Evolutionary conservation across 2,797 vertebrate species (phyloP).

Genomic region (Toxotes lorentzi): DNA sequence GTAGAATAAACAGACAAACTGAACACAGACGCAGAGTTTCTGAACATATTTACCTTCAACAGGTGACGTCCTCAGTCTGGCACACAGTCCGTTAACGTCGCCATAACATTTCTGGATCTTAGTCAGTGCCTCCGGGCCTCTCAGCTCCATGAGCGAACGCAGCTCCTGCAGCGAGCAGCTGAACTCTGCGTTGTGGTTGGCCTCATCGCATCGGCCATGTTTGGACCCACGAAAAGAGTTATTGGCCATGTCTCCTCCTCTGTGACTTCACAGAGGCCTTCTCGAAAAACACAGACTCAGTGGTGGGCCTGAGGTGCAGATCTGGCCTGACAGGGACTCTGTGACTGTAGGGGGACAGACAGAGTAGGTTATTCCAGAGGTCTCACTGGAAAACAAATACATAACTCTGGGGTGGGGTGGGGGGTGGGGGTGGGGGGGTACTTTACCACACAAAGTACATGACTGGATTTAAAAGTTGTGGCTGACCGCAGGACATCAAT

Average conservation of each 20-base stretch:
- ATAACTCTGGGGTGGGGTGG: rapidly evolving
- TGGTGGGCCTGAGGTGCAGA: conserved; percentile 52
- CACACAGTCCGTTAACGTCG: conserved; percentile 92
- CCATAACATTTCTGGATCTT: conserved; percentile 92
- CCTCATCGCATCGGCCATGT: conserved; percentile 87
- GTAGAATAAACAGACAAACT: too few species aligned
- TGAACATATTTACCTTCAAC: conserved; percentile 87
- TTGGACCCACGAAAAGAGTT: conserved; percentile 93
- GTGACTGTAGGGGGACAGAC: conserved; percentile 38
- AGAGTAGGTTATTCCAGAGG: not conserved
- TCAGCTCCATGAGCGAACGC: conserved; percentile 94
- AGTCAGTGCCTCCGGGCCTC: conserved; percentile 89
- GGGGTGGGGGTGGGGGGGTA: too few species aligned
- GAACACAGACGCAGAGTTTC: not conserved
- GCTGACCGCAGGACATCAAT: not conserved
- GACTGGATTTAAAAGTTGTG: not conserved
- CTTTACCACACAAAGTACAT: not conserved
- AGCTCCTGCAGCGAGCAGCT: conserved; percentile 92
- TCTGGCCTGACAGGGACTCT: conserved; percentile 60
- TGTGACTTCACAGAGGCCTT: conserved; percentile 77
- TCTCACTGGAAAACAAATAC: not conserved
- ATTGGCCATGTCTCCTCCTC: conserved; percentile 89
- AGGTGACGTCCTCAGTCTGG: conserved; percentile 93
- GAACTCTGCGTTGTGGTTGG: conserved; percentile 91
- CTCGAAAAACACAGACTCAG: conserved; percentile 63